These are phyloP conservation scores for Drosophila dunni DNA, from an alignment of 1,140 invertebrate species.

Conservation along the genomic window DNA sequence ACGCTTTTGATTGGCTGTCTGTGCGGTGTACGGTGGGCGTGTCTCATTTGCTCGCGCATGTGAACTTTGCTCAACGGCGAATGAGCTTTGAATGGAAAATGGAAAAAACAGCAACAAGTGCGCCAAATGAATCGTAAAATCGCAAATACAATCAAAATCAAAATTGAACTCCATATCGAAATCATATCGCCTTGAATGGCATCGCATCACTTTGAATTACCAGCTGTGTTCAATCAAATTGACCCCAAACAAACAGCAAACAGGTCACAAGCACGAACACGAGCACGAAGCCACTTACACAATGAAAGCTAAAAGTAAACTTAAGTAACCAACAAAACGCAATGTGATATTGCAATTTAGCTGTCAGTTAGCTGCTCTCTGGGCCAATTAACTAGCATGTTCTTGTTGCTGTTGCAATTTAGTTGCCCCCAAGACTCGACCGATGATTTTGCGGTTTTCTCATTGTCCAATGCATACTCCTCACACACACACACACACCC, in stretches of 20 bases:
- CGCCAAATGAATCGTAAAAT: conserved; percentile 31
- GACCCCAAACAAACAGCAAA: conserved; percentile 35
- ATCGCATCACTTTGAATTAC: conserved; percentile 56
- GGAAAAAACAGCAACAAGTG: conserved; percentile 70
- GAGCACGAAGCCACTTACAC: background rate
- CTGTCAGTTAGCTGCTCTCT: conserved; percentile 78
- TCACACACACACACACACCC: background rate
- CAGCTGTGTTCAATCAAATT: conserved; percentile 57
- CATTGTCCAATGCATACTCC: conserved; percentile 19
- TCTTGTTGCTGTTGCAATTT: conserved; percentile 74
- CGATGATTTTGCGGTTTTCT: conserved; percentile 79
- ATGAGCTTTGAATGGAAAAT: conserved; percentile 30
- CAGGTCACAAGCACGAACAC: conserved; percentile 21
- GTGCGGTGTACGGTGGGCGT: conserved; percentile 37
- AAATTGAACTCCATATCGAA: conserved; percentile 42
- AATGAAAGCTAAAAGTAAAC: conserved; percentile 42
- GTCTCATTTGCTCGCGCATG: conserved; percentile 23
- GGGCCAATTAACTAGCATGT: conserved; percentile 73
- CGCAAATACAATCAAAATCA: conserved; percentile 31
- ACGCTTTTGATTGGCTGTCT: conserved; percentile 57
- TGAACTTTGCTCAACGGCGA: conserved; percentile 32
- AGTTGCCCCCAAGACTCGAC: conserved; percentile 64
- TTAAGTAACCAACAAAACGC: conserved; percentile 66
- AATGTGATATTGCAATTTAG: conserved; percentile 80
- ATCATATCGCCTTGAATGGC: conserved; percentile 11